Evolutionary conservation across 2,888 invertebrate species (phyloP), one percentile per base, ranked within the genome.

Genomic region (Morpho deidamia): DNA sequence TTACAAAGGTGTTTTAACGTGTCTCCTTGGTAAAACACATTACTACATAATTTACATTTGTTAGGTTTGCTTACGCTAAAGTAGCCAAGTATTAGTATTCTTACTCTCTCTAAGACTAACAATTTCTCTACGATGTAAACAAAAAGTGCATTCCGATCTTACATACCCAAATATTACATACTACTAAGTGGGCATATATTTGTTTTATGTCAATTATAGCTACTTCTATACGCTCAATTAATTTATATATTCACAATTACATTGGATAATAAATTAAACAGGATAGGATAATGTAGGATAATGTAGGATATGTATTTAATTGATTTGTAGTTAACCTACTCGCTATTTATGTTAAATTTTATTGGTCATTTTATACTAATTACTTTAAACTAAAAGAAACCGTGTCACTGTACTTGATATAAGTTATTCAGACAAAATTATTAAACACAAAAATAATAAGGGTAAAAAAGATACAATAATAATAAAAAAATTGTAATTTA

Each of bases 51-150:
- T 48, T 55, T 55, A 52, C 49, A 50, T 40, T 46, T 44, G 46
- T 55, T 50, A 55, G 56, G 44, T 33, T 50, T 47, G 51, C 57
- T 46, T 58, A 47, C 48, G 38, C 46, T 47, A 53, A 56, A 52
- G 58, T 59, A 38, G 55, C 57, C 60, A 45, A 61, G 59, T 60
- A 65, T 68, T 65, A 64, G 60, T 64, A 69, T 67, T 66, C 64
- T 45, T 63, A 58, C 69, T 69, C 68, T 69, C 68, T 64, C 68
- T 52, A 53, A 62, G 61, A 61, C 64, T 65, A 62, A 66, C 66
- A 67, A 68, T 72, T 72, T 73, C 69, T 62, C 69, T 62, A 53
- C 55, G 57, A 62, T 65, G 49, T 48, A 68, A 61, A 59, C 58
- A 63, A 57, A 55, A 46, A 57, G 39, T 14, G 33, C 45, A 54